Conservation (phyloP, 2,797 vertebrate species). For the Crocidura indochinensis region DNA sequence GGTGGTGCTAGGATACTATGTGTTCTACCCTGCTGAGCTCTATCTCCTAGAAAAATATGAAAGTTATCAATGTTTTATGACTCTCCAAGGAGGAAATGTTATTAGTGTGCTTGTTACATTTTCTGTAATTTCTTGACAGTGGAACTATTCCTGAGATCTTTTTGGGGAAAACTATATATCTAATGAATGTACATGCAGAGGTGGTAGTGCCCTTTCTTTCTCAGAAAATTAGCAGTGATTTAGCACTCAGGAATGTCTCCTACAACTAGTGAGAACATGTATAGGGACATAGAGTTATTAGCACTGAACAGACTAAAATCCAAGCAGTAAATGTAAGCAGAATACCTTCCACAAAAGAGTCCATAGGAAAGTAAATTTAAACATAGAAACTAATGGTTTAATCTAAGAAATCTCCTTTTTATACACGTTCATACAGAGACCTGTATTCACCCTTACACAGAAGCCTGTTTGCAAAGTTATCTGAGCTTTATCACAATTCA, state of each 20-base stretch:
- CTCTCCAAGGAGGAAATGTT: neutral
- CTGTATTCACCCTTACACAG: neutral
- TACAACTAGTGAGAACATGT: neutral
- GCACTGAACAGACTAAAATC: neutral
- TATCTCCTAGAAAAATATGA: neutral
- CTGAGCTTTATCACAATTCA: neutral
- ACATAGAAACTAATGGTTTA: neutral
- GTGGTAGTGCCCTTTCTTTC: slow-evolving; percentile 21
- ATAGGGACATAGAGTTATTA: neutral
- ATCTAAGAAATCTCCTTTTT: neutral
- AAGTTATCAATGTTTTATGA: slow-evolving; percentile 41
- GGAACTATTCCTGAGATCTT: neutral
- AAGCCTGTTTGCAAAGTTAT: slow-evolving; percentile 40
- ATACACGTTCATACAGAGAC: neutral
- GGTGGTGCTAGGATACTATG: too few relatives aligned
- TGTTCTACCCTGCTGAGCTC: too few relatives aligned
- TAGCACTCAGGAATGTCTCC: neutral
- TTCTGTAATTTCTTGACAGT: slow-evolving; percentile 56
- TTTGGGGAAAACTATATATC: slow-evolving; percentile 37
- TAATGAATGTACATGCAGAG: neutral
- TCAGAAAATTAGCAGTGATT: slow-evolving; percentile 47
- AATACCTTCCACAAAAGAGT: neutral
- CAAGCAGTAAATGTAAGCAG: slow-evolving; percentile 18
- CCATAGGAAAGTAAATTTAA: neutral
- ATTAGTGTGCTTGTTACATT: neutral